These are phyloP conservation scores for Andrena hattorfiana DNA, from an alignment of 2,888 invertebrate genomes.

Conservation along the genomic window DNA sequence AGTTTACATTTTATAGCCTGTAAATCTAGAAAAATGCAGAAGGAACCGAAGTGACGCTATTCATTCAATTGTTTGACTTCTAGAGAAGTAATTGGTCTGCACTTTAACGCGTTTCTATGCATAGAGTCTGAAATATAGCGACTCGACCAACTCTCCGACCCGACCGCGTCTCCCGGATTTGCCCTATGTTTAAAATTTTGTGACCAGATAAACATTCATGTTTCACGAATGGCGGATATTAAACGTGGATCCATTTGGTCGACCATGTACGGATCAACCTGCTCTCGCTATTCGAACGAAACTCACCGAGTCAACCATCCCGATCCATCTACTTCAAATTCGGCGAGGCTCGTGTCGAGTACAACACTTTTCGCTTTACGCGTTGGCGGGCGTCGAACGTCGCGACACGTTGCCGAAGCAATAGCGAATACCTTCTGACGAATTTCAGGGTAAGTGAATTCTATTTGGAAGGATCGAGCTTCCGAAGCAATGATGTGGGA, in stretches of 20 bases:
- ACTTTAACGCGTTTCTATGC: no score
- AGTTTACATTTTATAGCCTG: no score
- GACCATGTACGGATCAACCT: background rate
- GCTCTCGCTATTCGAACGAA: background rate
- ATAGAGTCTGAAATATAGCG: no score
- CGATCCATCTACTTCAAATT: slow-evolving; percentile 36
- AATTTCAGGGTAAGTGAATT: background rate
- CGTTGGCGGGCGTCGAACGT: background rate
- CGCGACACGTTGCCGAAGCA: slow-evolving; percentile 6
- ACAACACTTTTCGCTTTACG: slow-evolving; percentile 42
- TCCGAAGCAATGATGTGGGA: no score
- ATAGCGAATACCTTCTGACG: background rate
- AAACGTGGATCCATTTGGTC: background rate
- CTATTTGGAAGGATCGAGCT: background rate
- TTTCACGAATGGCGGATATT: background rate
- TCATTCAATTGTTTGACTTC: no score
- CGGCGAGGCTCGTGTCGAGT: slow-evolving; percentile 1
- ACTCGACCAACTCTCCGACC: no score
- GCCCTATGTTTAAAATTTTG: no score
- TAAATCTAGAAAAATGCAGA: no score
- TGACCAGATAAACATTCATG: background rate
- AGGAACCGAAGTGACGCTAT: no score
- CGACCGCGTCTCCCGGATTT: no score
- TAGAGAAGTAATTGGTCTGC: no score
- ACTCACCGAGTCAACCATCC: slow-evolving; percentile 20